phyloP scores from a whole-genome alignment of 1,140 invertebrate species.

The Helicoverpa armigera region DNA sequence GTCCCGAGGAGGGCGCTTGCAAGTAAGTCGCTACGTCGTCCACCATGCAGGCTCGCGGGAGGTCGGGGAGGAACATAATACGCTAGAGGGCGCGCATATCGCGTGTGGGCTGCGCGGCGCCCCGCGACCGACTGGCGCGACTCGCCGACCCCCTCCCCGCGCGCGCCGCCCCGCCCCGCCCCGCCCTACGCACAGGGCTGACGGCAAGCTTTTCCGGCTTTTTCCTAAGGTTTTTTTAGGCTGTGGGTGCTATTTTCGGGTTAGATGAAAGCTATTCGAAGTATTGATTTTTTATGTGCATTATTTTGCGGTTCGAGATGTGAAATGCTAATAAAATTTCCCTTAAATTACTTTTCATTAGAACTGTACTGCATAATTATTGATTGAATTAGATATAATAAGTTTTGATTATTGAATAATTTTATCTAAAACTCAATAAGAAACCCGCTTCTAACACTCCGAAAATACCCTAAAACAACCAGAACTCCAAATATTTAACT shows the following conservation, averaged over 20 bases:
- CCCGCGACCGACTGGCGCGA: constrained; percentile 79
- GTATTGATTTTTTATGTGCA: constrained; percentile 30
- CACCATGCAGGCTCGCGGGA: constrained; percentile 85
- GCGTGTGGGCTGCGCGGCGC: constrained; percentile 81
- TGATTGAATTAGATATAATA: not conserved
- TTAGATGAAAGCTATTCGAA: constrained; percentile 34
- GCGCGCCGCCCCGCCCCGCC: constrained; percentile 53
- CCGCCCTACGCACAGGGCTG: constrained; percentile 68
- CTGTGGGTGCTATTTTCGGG: constrained; percentile 51
- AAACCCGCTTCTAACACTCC: not conserved
- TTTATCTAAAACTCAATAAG: not conserved
- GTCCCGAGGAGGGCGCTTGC: constrained; percentile 85
- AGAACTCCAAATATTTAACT: not conserved
- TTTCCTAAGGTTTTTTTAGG: constrained; percentile 40
- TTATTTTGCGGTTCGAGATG: not conserved
- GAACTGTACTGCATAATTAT: not conserved
- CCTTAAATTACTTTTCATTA: not conserved
- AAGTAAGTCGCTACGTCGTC: constrained; percentile 85
- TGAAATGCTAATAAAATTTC: not conserved
- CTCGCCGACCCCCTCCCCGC: constrained; percentile 59
- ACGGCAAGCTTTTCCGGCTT: constrained; percentile 68
- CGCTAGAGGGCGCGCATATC: constrained; percentile 81
- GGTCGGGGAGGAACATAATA: constrained; percentile 85
- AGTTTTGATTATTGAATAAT: not conserved
- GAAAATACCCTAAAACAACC: not conserved